Evolutionary conservation across 2,797 vertebrate species (phyloP), one percentile per base, ranked within the genome.

Genomic region (Halcyon leucocephala): DNA sequence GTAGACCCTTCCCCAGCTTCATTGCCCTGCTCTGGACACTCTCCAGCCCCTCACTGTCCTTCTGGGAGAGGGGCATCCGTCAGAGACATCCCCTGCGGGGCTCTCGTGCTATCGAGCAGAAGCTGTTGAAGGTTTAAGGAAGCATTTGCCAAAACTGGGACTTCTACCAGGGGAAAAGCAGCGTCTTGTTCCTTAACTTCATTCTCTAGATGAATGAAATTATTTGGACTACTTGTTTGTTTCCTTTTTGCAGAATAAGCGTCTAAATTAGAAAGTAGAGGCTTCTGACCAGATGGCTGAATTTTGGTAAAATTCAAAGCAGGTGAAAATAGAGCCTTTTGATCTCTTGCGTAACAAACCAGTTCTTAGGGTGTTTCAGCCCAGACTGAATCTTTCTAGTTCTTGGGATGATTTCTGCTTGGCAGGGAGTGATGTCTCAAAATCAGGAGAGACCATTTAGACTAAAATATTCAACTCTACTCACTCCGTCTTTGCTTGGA

Each of bases 361-460:
- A 39, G 57, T 52, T 76, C 65, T 60, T 60, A 14, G 16, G n/a
- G 24, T 26, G 41, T 66, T 66, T 72, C 66, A 64, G 54, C 39
- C 52, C 67, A 74, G 77, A 12, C 61, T 2, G 9, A 60, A 55
- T 55, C 69, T 44, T 41, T 31, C 33, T 37, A 25, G 19, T 37
- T 61, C 66, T 44, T 73, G 49, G 37, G 64, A 22, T 76, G 61
- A 41, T 89, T 94, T 76, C 81, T 79, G 60, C 81, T 66, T 85
- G 82, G 76, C 93, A 89, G 42, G 48, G 48, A 52, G 64, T 19
- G 81, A 69, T 66, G 42, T 41, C 74, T 91, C 79, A 85, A 70
- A 95, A 73, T 82, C 84, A 89, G 82, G 72, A 91, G 71, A 73
- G 51, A 72, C 54, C 86, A 33, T 86, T 84, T 93, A 70, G 54